A percentile compares a stretch with the other conserved stretches of the same genome.
Conservation (phyloP, 2,888 invertebrate genomes). For the Hecatera dysodea region DNA sequence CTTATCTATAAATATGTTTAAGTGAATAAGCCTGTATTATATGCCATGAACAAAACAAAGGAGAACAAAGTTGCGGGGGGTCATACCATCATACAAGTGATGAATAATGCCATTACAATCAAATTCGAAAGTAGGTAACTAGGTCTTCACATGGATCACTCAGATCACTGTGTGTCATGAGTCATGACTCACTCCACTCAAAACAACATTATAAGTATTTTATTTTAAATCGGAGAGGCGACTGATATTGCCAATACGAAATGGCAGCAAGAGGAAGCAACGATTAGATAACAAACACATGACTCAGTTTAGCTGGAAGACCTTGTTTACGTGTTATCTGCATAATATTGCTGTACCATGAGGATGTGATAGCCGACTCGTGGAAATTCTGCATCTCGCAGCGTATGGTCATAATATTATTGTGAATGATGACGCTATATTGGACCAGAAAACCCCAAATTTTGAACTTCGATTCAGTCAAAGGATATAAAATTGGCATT, state of each 20-base stretch:
- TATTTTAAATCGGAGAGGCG: constrained; percentile 40
- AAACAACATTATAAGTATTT: constrained; percentile 32
- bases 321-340: constrained; percentile 67
- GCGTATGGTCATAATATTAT: background rate
- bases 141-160: constrained; percentile 22
- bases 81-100: background rate
- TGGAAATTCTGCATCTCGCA: constrained; percentile 16
- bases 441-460: background rate
- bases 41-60: constrained; percentile 6
- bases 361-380: constrained; percentile 43
- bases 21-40: too few species aligned
- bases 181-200: constrained; percentile 23
- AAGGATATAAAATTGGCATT: too few species aligned
- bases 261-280: constrained; percentile 73
- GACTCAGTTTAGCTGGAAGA: constrained; percentile 74
- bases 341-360: constrained; percentile 61
- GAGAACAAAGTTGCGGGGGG: background rate
- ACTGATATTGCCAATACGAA: constrained; percentile 63
- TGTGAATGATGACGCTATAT: background rate
- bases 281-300: constrained; percentile 76
- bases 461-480: background rate
- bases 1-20: too few species aligned
- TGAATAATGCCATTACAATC: constrained; percentile 31
- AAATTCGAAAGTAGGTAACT: constrained; percentile 42
- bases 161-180: constrained; percentile 7